Evolutionary conservation across 1,140 invertebrate species (phyloP), one percentile per base, ranked within the genome.

Genomic region (Chrysopa pallens): DNA sequence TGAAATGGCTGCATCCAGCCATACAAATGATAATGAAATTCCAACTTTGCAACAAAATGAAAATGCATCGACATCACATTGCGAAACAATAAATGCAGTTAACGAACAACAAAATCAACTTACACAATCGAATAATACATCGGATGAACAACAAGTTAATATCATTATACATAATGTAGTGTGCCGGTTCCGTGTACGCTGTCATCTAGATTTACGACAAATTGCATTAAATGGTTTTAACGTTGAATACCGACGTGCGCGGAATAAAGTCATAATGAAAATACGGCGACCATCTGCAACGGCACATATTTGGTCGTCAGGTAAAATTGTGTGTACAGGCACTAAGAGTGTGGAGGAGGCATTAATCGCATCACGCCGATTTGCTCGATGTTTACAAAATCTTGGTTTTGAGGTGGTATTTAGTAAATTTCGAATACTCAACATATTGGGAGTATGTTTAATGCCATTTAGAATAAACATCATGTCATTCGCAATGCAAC

Each of bases 91-190:
- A 43, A 42, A 52, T 36, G 48, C 50, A 45, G 53, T 50, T 13
- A 45, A 44, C 12, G 50, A 51, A 37, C 49, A 55, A 36, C 44
- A 39, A 23, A 23, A 23, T 23, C 17, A 9, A 40, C 39, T 17
- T 37, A 52, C 12, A 45, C 54, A 35, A 49, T 55, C 38, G 64
- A 61, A 36, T 61, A 64, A 42, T 23, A 23, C 17, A 5, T 23
- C 17, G 5, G 63, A 65, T 13, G 74, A 73, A 28, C 78, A 78
- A 3, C 81, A 84, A 63, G 76, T 93, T 57, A 87, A 93, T 60
- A 94, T 98, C 57, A 78, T 87, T 55, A 94, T 98, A 60, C 96
- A 90, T 66, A 99, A 98, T 76, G 93, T 99, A 52, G 92, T 98
- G 47, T 95, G 91, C 64, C 94, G 84, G 64, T 98, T 97, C 69